Evolutionary conservation across 1,140 invertebrate species (phyloP).

Genomic region (Apis laboriosa): DNA sequence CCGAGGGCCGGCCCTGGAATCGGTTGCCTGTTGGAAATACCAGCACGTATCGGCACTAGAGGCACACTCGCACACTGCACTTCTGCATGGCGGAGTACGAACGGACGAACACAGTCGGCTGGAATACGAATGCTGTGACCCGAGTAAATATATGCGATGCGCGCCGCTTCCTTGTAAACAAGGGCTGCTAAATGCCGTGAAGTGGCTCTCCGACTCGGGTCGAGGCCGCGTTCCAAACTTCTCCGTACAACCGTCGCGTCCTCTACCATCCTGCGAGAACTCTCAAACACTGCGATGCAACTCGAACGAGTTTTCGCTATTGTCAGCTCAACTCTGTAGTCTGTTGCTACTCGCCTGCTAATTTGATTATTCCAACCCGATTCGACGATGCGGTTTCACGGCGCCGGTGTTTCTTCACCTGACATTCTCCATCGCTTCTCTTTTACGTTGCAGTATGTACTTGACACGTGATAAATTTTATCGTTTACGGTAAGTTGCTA

Average conservation of each 20-base stretch:
- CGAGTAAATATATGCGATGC: constrained; percentile 72
- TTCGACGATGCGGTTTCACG: constrained; percentile 8
- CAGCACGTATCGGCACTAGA: constrained; percentile 76
- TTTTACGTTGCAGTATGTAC: no score
- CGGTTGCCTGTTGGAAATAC: constrained; percentile 60
- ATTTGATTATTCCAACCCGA: constrained; percentile 22
- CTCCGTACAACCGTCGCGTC: constrained; percentile 5
- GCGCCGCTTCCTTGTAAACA: constrained; percentile 76
- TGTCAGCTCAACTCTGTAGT: constrained; percentile 3
- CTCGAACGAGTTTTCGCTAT: constrained; percentile 19
- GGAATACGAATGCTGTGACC: constrained; percentile 77
- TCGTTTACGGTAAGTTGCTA: no score
- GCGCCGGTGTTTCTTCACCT: background rate
- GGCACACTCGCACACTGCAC: constrained; percentile 77
- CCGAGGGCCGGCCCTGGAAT: constrained; percentile 47
- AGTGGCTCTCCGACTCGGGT: constrained; percentile 56
- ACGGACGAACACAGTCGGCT: constrained; percentile 60
- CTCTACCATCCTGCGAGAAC: background rate
- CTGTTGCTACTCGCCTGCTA: background rate
- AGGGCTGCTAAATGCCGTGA: constrained; percentile 68
- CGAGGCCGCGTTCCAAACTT: constrained; percentile 61
- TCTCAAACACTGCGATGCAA: background rate
- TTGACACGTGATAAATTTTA: no score
- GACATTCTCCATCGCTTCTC: no score
- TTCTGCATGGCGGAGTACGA: constrained; percentile 62